These are phyloP conservation scores for Anguilla pacifica DNA, from an alignment of 2,797 vertebrate species.

Conservation along the genomic window DNA sequence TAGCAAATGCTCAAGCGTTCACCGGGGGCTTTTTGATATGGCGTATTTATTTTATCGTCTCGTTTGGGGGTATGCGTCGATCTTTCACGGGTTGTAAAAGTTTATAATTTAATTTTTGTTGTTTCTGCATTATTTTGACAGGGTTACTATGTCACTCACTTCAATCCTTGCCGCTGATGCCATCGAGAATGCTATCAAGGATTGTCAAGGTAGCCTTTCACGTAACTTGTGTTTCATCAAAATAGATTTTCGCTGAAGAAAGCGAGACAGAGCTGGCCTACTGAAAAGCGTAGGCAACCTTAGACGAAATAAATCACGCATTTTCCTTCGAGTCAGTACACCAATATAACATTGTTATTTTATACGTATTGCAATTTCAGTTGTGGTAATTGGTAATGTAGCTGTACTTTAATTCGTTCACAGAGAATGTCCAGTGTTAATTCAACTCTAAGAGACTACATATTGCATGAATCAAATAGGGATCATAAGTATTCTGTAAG, in stretches of 20 bases:
- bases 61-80: background rate
- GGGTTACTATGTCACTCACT: constrained; percentile 89
- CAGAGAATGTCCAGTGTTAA: too few species aligned
- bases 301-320: background rate
- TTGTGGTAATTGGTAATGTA: background rate
- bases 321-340: background rate
- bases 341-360: background rate
- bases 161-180: constrained; percentile 88
- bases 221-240: background rate
- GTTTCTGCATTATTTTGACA: constrained; percentile 55
- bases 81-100: background rate
- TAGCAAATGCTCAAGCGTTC: too few species aligned
- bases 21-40: too few species aligned
- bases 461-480: too few species aligned
- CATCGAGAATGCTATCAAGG: constrained; percentile 90
- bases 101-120: background rate
- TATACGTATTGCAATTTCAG: background rate
- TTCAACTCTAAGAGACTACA: background rate
- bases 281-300: too few species aligned
- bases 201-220: constrained; percentile 86
- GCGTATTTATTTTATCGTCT: background rate
- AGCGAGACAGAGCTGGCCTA: background rate
- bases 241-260: background rate
- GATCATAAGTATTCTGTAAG: too few species aligned
- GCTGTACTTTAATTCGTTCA: background rate